A percentile compares a stretch with the other conserved stretches of the same genome.
Evolutionary conservation across 2,113 vertebrate species (phyloP).

Genomic region (Lates calcarifer): DNA sequence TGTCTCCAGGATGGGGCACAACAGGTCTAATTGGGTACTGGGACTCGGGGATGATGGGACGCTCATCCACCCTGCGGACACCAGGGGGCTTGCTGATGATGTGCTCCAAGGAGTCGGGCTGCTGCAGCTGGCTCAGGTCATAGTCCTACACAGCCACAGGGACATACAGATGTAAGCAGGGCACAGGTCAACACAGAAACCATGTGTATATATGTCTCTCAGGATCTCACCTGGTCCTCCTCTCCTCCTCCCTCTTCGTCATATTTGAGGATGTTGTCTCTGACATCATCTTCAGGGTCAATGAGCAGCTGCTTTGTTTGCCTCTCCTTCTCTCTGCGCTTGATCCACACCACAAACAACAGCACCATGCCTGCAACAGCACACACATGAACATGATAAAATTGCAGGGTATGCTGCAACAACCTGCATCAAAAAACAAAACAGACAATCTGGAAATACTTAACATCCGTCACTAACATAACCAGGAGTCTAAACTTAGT

Average conservation of each 20-base stretch:
- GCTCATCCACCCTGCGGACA: conserved; percentile 94
- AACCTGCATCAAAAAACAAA: not conserved
- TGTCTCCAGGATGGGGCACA: conserved; percentile 95
- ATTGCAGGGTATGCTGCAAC: not conserved
- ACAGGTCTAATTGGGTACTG: conserved; percentile 95
- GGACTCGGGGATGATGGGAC: conserved; percentile 94
- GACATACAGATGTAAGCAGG: conserved; percentile 22
- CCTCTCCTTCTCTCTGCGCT: conserved; percentile 92
- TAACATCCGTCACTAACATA: not conserved
- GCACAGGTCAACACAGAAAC: not conserved
- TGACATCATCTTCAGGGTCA: conserved; percentile 95
- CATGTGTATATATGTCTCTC: not conserved
- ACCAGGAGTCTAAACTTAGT: not conserved
- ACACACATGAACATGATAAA: conserved; percentile 34
- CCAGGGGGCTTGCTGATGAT: conserved; percentile 93
- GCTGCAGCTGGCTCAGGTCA: conserved; percentile 97
- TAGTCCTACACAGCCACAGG: conserved; percentile 88
- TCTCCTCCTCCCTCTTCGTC: conserved; percentile 97
- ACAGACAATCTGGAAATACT: not conserved
- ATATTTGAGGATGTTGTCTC: conserved; percentile 98
- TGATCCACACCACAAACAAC: conserved; percentile 95
- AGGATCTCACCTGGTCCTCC: conserved; percentile 92
- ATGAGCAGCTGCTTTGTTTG: conserved; percentile 97
- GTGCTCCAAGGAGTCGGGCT: conserved; percentile 96
- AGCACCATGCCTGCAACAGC: conserved; percentile 90